These are phyloP conservation scores for Drosophila seguyi DNA, from an alignment of 1,140 invertebrate genomes.

Conservation along the genomic window DNA sequence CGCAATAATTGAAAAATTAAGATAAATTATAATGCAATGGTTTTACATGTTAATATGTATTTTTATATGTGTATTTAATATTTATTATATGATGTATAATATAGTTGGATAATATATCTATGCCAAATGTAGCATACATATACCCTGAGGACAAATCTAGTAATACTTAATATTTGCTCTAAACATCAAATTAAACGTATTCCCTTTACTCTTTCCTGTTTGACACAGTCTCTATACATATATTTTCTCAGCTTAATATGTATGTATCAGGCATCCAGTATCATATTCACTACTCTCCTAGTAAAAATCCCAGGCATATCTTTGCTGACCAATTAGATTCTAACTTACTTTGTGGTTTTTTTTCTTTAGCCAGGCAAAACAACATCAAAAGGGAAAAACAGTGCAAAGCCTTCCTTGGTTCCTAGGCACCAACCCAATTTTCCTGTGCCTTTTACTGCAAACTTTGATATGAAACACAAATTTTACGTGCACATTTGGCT, in stretches of 20 bases:
- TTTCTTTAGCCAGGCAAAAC: slow-evolving; percentile 17
- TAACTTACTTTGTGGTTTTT: slow-evolving; percentile 38
- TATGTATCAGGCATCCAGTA: too few species aligned
- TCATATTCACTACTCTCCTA: too few species aligned
- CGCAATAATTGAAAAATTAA: too few species aligned
- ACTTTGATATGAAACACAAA: slow-evolving; percentile 23
- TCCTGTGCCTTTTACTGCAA: neutral
- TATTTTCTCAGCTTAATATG: neutral
- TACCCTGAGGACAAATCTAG: too few species aligned
- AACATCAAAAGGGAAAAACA: slow-evolving; percentile 4
- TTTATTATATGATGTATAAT: too few species aligned
- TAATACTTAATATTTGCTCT: neutral
- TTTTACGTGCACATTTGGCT: slow-evolving; percentile 33
- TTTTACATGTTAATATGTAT: too few species aligned
- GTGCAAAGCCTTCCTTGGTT: neutral
- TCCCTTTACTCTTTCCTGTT: too few species aligned
- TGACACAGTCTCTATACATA: neutral
- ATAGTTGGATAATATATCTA: too few species aligned
- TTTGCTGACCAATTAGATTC: slow-evolving; percentile 11
- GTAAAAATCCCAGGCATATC: neutral
- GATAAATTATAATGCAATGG: too few species aligned
- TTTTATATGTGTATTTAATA: too few species aligned
- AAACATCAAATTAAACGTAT: neutral
- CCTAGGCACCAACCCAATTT: neutral
- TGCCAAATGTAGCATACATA: neutral